Conservation (phyloP, 2,113 vertebrate species). For the Aplodontia rufa region DNA sequence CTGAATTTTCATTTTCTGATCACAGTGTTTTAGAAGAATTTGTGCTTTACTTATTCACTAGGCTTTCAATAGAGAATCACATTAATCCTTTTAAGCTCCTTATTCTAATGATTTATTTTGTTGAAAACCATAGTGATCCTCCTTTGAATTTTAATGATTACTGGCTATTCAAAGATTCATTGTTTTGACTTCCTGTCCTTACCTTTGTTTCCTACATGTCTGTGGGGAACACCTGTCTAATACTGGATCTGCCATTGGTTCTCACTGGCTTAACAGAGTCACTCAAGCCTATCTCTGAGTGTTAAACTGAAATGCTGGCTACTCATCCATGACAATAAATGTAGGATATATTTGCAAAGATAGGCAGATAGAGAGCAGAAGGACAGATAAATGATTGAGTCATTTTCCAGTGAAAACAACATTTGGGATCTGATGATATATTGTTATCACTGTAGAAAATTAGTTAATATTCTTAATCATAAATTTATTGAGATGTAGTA, state of each 20-base stretch:
- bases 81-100: slow-evolving; percentile 95
- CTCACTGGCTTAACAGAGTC: slow-evolving; percentile 87
- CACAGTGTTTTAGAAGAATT: slow-evolving; percentile 86
- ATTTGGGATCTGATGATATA: slow-evolving; percentile 65
- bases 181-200: slow-evolving; percentile 96
- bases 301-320: slow-evolving; percentile 85
- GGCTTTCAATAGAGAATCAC: slow-evolving; percentile 92
- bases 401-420: slow-evolving; percentile 77
- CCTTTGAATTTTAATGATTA: slow-evolving; percentile 94
- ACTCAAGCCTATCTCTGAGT: slow-evolving; percentile 89
- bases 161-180: slow-evolving; percentile 93
- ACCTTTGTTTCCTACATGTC: slow-evolving; percentile 92
- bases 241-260: slow-evolving; percentile 88
- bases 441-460: slow-evolving; percentile 65
- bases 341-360: slow-evolving; percentile 83
- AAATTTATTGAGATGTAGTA: slow-evolving; percentile 50
- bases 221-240: slow-evolving; percentile 93
- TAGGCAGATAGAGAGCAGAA: slow-evolving; percentile 85
- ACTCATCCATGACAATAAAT: slow-evolving; percentile 87
- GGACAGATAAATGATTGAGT: slow-evolving; percentile 81
- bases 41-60: slow-evolving; percentile 87
- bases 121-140: slow-evolving; percentile 92
- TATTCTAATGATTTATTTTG: slow-evolving; percentile 97
- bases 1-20: slow-evolving; percentile 83
- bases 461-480: slow-evolving; percentile 64